Evolutionary conservation across 2,888 invertebrate species (phyloP).

Genomic region (Arrhopalites spinosus): DNA sequence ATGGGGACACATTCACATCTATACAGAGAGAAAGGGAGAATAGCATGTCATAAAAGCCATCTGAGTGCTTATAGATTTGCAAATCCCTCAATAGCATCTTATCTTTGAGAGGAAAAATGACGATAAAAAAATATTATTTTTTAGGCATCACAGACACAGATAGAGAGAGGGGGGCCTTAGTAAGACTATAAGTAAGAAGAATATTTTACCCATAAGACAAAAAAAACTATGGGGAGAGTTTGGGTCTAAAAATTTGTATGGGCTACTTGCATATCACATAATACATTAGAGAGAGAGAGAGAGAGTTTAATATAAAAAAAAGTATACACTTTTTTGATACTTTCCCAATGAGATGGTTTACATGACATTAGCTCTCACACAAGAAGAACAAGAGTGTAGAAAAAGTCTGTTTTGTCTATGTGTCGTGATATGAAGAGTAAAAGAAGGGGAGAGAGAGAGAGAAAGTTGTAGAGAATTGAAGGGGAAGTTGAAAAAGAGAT

Average conservation of each 20-base stretch:
- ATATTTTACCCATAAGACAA: neutral
- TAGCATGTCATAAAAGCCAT: constrained; percentile 35
- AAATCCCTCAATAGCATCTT: constrained; percentile 42
- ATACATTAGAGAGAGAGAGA: constrained; percentile 6
- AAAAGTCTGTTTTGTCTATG: too few relatives aligned
- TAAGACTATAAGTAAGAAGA: neutral
- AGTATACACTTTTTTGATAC: constrained; percentile 17
- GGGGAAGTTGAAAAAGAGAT: constrained; percentile 41
- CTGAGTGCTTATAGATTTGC: constrained; percentile 41
- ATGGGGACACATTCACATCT: constrained; percentile 27
- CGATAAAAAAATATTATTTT: constrained; percentile 38
- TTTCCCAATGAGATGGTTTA: constrained; percentile 16
- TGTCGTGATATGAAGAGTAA: constrained; percentile 1
- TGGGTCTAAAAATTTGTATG: neutral
- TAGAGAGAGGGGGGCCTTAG: neutral
- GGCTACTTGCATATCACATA: too few relatives aligned
- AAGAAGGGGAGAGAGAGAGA: neutral
- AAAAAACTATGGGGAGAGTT: neutral
- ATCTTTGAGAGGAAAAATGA: constrained; percentile 28
- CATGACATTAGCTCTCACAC: constrained; percentile 19
- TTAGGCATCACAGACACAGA: neutral
- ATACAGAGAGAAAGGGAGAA: neutral
- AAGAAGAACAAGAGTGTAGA: neutral
- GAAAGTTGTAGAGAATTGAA: constrained; percentile 24
- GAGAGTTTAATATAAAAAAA: constrained; percentile 3